Base-by-base conservation (phyloP, 1,140 invertebrate genomes). In the Apocrypta bakeri region DNA sequence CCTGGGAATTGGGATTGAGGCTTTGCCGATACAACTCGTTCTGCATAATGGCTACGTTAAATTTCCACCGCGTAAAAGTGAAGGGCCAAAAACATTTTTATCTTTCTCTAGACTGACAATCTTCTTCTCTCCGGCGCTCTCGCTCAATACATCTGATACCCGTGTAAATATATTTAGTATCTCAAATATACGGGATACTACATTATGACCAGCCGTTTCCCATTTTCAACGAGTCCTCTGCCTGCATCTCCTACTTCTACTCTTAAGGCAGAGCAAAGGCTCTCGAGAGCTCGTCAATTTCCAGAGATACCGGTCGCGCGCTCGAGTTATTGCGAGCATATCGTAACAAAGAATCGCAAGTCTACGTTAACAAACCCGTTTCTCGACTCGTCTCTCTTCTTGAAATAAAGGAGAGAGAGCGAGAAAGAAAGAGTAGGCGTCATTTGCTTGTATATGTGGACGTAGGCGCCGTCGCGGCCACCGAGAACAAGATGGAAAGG, bases 1-100 rank as follows among this genome's bases (percentile, higher is more conserved):
- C 89, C 88, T 90, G 90, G 90, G 87, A 91, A 92, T 91, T 92
- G 90, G 90, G 90, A 91, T 92, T 89, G 90, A 91, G 89, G 88
- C 89, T 90, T 88, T 88, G 87, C 90, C 90, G 88, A 91, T 91
- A 90, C 89, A 90, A 91, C 90, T 89, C 90, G 90, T 91, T 91
- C 91, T 91, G 89, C 90, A 91, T 91, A 91, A 92, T 92, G 89
- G 90, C 83, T 85, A 86, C 87, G 88, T 90, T 91, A 91, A 92
- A 92, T 92, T 83, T 90, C 87, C 87, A 86, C 78, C 84, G 83
- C 84, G 79, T 79, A 79, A 78, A 71, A 82, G 61, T 85, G 84
- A 87, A 84, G 83, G 83, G 73, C 33, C 3, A 75, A 83, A 85
- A 75, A 86, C 83, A 81, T 87, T 87, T 86, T 87, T 88, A 84